Conservation (phyloP, 2,797 vertebrate species). For the Dromococcyx pavoninus region DNA sequence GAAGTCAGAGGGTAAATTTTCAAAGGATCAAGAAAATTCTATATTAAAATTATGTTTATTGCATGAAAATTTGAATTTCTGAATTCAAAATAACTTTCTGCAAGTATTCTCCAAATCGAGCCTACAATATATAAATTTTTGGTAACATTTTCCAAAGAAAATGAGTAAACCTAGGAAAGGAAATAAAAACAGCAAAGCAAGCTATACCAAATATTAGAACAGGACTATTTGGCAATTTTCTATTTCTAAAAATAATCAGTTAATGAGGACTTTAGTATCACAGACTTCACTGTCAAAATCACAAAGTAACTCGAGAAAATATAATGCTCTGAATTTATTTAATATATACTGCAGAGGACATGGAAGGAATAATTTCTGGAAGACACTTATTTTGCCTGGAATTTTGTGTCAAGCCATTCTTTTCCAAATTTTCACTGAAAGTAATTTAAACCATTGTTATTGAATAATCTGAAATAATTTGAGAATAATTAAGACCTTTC, state of each 20-base stretch:
- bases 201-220: background rate
- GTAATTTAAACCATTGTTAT: background rate
- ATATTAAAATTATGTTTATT: background rate
- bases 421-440: background rate
- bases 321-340: background rate
- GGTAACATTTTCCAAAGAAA: background rate
- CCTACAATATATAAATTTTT: background rate
- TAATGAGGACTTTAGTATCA: background rate
- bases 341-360: background rate
- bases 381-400: background rate
- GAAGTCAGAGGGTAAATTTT: conserved; percentile 14
- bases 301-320: background rate
- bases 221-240: background rate
- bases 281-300: background rate
- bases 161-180: background rate
- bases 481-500: background rate
- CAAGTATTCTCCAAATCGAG: background rate
- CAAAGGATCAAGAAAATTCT: background rate
- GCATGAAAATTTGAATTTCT: background rate
- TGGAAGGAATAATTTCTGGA: background rate
- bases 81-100: background rate
- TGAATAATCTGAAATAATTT: background rate
- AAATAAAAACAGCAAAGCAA: background rate
- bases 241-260: background rate
- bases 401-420: background rate